Evolutionary conservation across 2,888 invertebrate species (phyloP), one percentile per base, ranked within the genome.

Genomic region (Phania funesta): DNA sequence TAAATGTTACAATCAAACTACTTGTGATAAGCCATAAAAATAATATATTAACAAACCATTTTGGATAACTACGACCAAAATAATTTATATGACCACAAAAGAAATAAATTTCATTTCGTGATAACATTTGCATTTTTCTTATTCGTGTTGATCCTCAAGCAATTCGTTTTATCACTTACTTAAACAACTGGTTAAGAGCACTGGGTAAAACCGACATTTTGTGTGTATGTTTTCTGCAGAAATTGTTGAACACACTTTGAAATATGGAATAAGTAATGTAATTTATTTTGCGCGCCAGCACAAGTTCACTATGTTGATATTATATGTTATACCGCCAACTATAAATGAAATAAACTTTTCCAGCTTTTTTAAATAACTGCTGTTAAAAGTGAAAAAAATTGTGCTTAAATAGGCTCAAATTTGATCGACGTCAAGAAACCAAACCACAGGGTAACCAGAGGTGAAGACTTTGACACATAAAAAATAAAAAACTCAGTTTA

Each of bases 141-240:
- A 50, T 11, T 35, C 18, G 9, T 48, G 6, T 16, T 18, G 18
- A 1, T 41, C 3, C 13, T 35, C 41, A 32, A 5, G 3, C 26
- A 3, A 5, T 26, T 5, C 11, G n/a, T 4, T 4, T 13, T 0
- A 11, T n/a, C n/a, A 70, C 79, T 88, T 82, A 89, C 89, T 85
- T 85, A 82, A 89, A 89, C 64, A 89, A 77, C 83, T 87, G 84
- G 56, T 84, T 80, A 29, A 89, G 84, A 84, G 84, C 87, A 81
- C 73, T 84, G 62, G 89, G 87, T 70, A 89, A 76, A 22, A 85
- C 85, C 38, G 88, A 75, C 89, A 89, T 89, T 83, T 82, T 46
- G 5, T 67, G 13, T 35, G n/a, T n/a, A 11, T 29, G 32, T 65
- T 26, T 35, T 38, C 46, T 32, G n/a, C 9, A 24, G 7, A 29